Conservation (phyloP, 2,113 vertebrate genomes). For the Egretta garzetta region DNA sequence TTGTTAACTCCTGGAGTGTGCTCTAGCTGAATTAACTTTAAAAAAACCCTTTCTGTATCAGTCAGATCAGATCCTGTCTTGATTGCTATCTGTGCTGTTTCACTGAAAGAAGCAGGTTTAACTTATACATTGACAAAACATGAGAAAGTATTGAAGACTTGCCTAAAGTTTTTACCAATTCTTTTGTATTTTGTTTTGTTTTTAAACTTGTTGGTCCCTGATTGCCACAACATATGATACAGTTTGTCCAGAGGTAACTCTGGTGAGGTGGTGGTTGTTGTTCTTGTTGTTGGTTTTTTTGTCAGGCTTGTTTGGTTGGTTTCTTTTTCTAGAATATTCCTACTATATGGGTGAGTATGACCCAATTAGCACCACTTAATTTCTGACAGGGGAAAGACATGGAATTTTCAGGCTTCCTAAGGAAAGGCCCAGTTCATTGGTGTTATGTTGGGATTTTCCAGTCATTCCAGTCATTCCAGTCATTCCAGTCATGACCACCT, state of each 20-base stretch:
- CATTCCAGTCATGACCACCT: too few relatives aligned
- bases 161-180: background rate
- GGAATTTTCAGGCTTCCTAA: background rate
- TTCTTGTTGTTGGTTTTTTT: rapidly evolving
- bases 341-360: background rate
- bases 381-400: background rate
- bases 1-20: background rate
- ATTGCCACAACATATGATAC: background rate
- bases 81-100: background rate
- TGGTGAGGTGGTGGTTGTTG: background rate
- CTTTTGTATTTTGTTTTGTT: background rate
- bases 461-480: too few relatives aligned
- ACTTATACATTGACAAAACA: background rate
- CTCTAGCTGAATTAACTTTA: background rate
- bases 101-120: background rate
- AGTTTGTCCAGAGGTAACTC: background rate
- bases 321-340: background rate
- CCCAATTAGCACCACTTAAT: background rate
- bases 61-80: background rate
- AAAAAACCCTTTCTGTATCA: background rate
- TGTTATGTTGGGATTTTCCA: background rate
- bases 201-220: background rate
- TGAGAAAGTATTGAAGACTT: background rate
- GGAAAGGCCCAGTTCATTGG: background rate
- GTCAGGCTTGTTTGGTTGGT: background rate